Evolutionary conservation across 2,888 invertebrate species (phyloP).

Genomic region (Torymus aiolomorphi): DNA sequence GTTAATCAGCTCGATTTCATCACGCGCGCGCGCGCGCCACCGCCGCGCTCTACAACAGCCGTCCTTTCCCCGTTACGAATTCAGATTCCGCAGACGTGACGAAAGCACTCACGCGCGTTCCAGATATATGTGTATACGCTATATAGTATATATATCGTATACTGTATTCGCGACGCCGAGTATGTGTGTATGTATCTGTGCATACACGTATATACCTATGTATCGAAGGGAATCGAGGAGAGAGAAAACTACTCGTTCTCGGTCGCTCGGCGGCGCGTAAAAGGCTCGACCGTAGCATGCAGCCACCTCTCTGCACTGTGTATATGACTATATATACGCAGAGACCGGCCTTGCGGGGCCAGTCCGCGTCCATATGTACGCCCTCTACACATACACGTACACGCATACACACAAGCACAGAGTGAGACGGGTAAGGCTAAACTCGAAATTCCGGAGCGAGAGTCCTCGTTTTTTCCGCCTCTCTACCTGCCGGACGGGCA

Average conservation of each 20-base stretch:
- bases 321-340: conserved; percentile 2
- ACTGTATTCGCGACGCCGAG: no score
- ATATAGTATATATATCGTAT: no score
- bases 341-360: conserved; percentile 47
- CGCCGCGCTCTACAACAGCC: background rate
- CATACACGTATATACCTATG: no score
- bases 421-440: conserved; percentile 15
- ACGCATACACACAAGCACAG: no score
- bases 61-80: background rate
- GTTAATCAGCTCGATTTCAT: conserved; percentile 38
- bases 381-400: no score
- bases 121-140: no score
- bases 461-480: background rate
- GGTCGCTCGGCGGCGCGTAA: conserved; percentile 11
- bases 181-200: no score
- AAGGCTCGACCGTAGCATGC: conserved; percentile 24
- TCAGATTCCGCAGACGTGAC: conserved; percentile 44
- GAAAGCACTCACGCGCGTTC: conserved; percentile 14
- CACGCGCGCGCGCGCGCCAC: background rate
- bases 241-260: background rate
- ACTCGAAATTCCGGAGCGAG: conserved; percentile 54
- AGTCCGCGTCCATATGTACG: background rate
- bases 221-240: conserved; percentile 2
- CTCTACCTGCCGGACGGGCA: background rate
- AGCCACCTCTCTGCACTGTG: background rate